These are phyloP conservation scores for Dolichomitus sp. DNA, from an alignment of 2,888 invertebrate species.

Conservation along the genomic window DNA sequence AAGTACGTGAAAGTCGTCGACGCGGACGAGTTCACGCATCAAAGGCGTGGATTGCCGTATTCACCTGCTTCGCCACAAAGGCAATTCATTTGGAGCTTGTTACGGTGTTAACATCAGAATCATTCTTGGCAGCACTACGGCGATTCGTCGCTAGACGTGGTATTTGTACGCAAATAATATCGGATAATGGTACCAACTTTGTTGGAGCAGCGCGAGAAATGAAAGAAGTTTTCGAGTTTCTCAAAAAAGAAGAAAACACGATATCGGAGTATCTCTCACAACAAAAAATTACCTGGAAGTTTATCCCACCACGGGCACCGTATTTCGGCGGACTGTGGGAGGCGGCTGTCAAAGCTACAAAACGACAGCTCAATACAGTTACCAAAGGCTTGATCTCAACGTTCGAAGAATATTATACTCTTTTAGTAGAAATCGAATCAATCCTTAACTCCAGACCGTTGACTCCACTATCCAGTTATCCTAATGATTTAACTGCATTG, in stretches of 20 bases:
- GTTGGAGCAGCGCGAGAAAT: conserved; percentile 73
- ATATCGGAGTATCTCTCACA: conserved; percentile 12
- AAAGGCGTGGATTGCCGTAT: too few species aligned
- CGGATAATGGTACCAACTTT: conserved; percentile 81
- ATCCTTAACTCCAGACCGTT: conserved; percentile 12
- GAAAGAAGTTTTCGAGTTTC: conserved; percentile 51
- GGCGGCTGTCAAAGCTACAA: too few species aligned
- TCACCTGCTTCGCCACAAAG: too few species aligned
- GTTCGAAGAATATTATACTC: too few species aligned
- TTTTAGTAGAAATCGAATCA: too few species aligned
- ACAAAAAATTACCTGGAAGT: conserved; percentile 26
- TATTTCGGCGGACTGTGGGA: conserved; percentile 15
- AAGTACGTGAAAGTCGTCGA: too few species aligned
- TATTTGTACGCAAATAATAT: conserved; percentile 71
- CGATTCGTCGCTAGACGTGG: conserved; percentile 77
- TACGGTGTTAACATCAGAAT: too few species aligned
- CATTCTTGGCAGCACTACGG: conserved; percentile 76
- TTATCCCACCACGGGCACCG: conserved; percentile 15
- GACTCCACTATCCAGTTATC: conserved; percentile 1
- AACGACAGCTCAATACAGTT: too few species aligned
- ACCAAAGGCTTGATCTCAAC: too few species aligned
- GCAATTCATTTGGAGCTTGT: too few species aligned
- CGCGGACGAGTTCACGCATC: too few species aligned
- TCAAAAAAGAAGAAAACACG: conserved; percentile 8
- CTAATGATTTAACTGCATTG: conserved; percentile 21